Evolutionary conservation across 92 coral and sea anemone species (phyloP), one percentile per base, ranked within the genome.

Genomic region (Umimayanthus kanabou): DNA sequence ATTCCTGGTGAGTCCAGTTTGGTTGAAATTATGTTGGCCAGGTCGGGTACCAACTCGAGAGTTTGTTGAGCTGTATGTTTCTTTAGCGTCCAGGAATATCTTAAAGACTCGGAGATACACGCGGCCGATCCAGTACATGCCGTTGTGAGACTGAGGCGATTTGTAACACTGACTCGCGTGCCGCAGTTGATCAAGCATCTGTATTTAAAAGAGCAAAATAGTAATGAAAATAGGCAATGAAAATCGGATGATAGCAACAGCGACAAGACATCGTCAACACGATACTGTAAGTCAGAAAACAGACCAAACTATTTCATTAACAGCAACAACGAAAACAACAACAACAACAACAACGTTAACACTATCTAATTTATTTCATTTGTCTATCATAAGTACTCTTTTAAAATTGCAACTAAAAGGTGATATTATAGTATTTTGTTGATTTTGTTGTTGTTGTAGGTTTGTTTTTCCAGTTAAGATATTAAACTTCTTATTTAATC

Each of bases 171-270:
- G 76, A 86, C 91, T 61, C 42, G 82, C 28, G 80, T 4, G 13
- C 82, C 96, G 73, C 98, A 95, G 90, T 93, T 93, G 73, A 93
- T 88, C 57, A 74, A 83, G 43, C 98, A 95, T 22, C 98, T 95
- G 66, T 0, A 67, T 66, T 22, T 47, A 49, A 33, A 33, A 73
- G n/a, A 57, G 9, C 26, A 45, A 23, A 2, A 72, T 61, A 6
- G 0, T 18, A 61, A 61, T 22, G 69, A 61, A 9, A 61, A 61
- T 61, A 1, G 58, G 58, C 25, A 18, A 23, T 16, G 20, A 61
- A 61, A 4, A 61, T 6, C 9, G 69, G n/a, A 23, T 61, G 69
- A 61, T 6, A 61, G 4, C 69, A 4, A 23, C 26, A 61, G 69
- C n/a, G 9, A 61, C 69, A 61, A 61, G 15, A 53, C 18, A 53